Conservation (phyloP, 2,113 vertebrate genomes). For the Sapayoa aenigma region DNA sequence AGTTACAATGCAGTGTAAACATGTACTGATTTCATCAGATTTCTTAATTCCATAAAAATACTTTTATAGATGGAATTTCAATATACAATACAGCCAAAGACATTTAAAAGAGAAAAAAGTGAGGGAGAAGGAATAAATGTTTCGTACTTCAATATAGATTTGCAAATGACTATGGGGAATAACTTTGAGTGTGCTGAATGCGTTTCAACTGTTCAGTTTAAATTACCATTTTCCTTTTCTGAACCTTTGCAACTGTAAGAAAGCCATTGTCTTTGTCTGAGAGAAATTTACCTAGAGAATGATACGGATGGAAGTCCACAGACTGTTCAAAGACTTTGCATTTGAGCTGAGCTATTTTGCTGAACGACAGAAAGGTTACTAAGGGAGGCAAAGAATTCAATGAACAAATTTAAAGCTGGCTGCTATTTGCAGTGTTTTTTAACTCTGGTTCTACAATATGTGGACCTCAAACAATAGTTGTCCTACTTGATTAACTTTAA, state of each 20-base stretch:
- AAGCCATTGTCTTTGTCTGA: neutral
- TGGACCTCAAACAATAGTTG: neutral
- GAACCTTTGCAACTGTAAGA: neutral
- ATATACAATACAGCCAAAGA: neutral
- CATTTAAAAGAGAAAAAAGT: neutral
- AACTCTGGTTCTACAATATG: neutral
- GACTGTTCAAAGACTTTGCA: constrained; percentile 74
- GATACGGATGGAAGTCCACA: constrained; percentile 67
- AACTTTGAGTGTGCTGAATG: neutral
- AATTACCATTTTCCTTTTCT: neutral
- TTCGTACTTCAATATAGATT: neutral
- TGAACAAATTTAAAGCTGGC: neutral
- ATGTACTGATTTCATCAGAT: neutral
- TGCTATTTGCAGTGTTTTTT: neutral
- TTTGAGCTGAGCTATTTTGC: constrained; percentile 79
- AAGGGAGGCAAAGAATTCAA: neutral
- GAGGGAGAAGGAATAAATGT: neutral
- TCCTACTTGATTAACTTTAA: neutral
- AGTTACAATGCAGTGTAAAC: neutral
- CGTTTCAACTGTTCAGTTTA: neutral
- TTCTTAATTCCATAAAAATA: neutral
- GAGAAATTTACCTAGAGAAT: constrained; percentile 74
- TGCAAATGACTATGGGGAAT: neutral
- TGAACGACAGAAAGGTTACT: constrained; percentile 83
- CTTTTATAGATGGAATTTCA: neutral